Evolutionary conservation across 2,113 vertebrate species (phyloP), one percentile per base, ranked within the genome.

Genomic region (Macquaria ambigua): DNA sequence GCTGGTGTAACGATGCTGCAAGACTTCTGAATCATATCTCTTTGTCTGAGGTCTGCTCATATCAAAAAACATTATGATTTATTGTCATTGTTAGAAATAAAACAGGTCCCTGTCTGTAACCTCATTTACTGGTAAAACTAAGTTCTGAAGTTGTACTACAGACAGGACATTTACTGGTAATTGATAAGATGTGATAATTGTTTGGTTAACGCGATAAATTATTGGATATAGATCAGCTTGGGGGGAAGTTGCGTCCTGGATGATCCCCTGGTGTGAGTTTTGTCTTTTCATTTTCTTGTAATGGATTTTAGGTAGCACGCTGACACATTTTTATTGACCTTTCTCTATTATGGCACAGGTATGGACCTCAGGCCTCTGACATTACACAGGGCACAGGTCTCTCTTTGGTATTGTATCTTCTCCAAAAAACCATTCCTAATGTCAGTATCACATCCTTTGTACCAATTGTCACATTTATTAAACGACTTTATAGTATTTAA

Each of bases 1-100:
- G 92, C 93, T 93, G 91, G 87, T 88, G 82, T 84, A 91, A 74
- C 84, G 87, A 92, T 92, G 88, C 91, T 94, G 90, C 89, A 94
- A 89, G 87, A 91, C 79, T 82, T 93, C 84, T 79, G 64, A 87
- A 75, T 79, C 69, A 87, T 74, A 81, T 78, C 79, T 81, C 69
- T 79, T 52, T 74, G 59, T 87, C 81, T 77, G 79, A 86, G 68
- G 79, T 91, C 76, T 81, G 76, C 74, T 74, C 73, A 64, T 61
- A 73, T 80, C 87, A 78, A 48, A 64, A 63, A 76, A 75, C 83
- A 72, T 82, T 56, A 61, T 76, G 34, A 78, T 77, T 88, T 87
- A 39, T 50, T 75, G n/a, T 72, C 72, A 78, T 67, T 72, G 46
- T 81, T 81, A 71, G 59, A 81, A 25, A 83, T 63, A 8, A 63